Evolutionary conservation across 2,113 vertebrate genomes (phyloP).

Genomic region (Catharus fuscescens): DNA sequence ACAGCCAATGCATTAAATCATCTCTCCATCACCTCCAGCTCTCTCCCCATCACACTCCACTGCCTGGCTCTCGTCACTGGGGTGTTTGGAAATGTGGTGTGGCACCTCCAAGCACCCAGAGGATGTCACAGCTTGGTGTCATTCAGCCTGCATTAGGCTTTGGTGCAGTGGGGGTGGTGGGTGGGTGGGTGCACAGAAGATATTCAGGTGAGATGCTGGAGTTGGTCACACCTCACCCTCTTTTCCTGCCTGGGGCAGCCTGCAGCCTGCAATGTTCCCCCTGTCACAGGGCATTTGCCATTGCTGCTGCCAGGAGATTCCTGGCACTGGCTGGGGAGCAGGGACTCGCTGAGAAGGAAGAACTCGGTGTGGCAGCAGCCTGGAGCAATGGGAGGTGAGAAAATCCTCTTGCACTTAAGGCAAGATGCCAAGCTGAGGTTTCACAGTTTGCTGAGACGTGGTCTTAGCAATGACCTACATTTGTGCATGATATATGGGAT

Average conservation of each 20-base stretch:
- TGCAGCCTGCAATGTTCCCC: neutral
- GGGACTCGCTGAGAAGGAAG: neutral
- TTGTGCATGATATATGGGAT: neutral
- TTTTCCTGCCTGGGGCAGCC: neutral
- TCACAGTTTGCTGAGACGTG: neutral
- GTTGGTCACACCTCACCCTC: neutral
- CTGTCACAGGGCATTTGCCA: neutral
- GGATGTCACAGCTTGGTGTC: neutral
- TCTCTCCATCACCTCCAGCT: neutral
- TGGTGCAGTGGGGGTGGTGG: rapidly evolving
- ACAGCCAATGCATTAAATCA: neutral
- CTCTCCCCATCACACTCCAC: neutral
- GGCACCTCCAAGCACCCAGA: neutral
- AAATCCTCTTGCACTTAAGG: neutral
- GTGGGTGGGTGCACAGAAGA: rapidly evolving
- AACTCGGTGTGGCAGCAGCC: neutral
- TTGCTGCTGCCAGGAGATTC: neutral
- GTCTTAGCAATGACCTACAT: neutral
- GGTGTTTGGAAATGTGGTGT: neutral
- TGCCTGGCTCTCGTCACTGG: neutral
- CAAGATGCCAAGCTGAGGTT: neutral
- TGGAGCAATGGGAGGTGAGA: neutral
- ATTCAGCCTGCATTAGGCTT: neutral
- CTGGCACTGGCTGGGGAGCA: neutral
- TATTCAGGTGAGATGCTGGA: neutral